These are phyloP conservation scores for Microtus montanus DNA, from an alignment of 2,113 vertebrate species.

Conservation along the genomic window DNA sequence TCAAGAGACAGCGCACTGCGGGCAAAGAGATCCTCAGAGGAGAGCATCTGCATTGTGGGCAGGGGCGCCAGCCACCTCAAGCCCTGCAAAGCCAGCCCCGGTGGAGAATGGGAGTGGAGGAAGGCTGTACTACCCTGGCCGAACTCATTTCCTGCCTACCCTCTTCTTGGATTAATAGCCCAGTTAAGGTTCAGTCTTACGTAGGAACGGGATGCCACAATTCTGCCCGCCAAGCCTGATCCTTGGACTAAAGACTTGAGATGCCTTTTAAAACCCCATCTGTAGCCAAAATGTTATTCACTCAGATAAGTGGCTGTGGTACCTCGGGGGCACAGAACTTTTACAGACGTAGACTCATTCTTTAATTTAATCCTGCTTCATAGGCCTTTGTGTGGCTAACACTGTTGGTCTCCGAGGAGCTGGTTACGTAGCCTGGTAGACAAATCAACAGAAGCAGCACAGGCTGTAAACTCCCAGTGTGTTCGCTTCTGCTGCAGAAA, in stretches of 20 bases:
- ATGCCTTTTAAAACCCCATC: slow-evolving; percentile 25
- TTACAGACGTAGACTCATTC: slow-evolving; percentile 41
- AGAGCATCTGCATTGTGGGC: slow-evolving; percentile 56
- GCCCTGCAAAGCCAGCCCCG: neutral
- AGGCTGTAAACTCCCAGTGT: slow-evolving; percentile 20
- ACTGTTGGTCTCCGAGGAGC: slow-evolving; percentile 10
- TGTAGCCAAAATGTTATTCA: slow-evolving; percentile 25
- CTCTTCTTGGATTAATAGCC: neutral
- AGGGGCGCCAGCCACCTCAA: slow-evolving; percentile 24
- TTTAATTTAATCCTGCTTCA: slow-evolving; percentile 56
- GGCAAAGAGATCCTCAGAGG: slow-evolving; percentile 83
- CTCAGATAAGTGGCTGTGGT: slow-evolving; percentile 38
- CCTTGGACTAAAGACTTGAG: slow-evolving; percentile 33
- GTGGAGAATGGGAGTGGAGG: neutral
- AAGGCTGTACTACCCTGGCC: neutral
- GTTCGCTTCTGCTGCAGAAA: slow-evolving; percentile 17
- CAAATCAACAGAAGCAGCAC: slow-evolving; percentile 46
- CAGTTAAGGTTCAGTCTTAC: neutral
- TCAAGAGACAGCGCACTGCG: slow-evolving; percentile 85
- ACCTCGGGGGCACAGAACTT: slow-evolving; percentile 44
- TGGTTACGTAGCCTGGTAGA: slow-evolving; percentile 5
- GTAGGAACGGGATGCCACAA: neutral
- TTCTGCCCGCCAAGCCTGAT: slow-evolving; percentile 42
- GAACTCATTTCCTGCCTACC: neutral
- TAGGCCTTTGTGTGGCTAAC: slow-evolving; percentile 46